These are phyloP conservation scores for Clinocottus analis DNA, from an alignment of 2,113 vertebrate species.

Conservation along the genomic window DNA sequence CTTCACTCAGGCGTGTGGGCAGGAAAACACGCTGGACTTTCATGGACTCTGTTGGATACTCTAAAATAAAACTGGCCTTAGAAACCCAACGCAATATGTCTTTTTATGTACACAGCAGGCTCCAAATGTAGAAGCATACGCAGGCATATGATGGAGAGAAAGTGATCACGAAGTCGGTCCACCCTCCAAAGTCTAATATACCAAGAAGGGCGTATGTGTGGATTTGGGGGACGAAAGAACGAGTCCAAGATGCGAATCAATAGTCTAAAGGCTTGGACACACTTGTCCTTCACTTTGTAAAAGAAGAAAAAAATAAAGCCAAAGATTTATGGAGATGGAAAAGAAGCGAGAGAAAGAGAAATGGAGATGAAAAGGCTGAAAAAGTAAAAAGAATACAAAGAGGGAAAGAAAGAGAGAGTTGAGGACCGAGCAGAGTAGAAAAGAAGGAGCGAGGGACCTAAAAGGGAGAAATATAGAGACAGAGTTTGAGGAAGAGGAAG, in stretches of 20 bases:
- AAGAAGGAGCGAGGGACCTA: slow-evolving; percentile 21
- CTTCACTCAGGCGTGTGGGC: slow-evolving; percentile 9
- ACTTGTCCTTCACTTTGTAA: slow-evolving; percentile 19
- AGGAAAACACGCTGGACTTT: not conserved
- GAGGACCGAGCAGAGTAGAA: slow-evolving; percentile 1
- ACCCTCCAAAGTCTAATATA: slow-evolving; percentile 34
- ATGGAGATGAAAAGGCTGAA: slow-evolving; percentile 27
- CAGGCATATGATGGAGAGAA: too few relatives aligned
- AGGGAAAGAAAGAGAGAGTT: not conserved
- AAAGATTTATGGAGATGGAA: slow-evolving; percentile 40
- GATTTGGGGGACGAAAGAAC: slow-evolving; percentile 6
- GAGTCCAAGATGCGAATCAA: slow-evolving; percentile 24
- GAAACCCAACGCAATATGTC: not conserved
- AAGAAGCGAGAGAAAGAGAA: not conserved
- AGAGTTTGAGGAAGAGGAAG: slow-evolving; percentile 32
- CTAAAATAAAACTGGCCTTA: not conserved
- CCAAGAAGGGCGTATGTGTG: slow-evolving; percentile 14
- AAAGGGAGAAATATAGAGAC: slow-evolving; percentile 12
- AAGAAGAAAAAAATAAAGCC: slow-evolving; percentile 3
- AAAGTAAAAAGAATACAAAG: not conserved
- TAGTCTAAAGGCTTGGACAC: slow-evolving; percentile 29
- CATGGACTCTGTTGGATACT: slow-evolving; percentile 3
- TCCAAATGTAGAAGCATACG: not conserved
- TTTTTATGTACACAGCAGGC: not conserved
- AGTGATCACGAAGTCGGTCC: slow-evolving; percentile 14